Percentiles rank a stretch among this genome's conserved stretches.
Conservation (phyloP, 2,888 invertebrate species). For the Xestobium rufovillosum region DNA sequence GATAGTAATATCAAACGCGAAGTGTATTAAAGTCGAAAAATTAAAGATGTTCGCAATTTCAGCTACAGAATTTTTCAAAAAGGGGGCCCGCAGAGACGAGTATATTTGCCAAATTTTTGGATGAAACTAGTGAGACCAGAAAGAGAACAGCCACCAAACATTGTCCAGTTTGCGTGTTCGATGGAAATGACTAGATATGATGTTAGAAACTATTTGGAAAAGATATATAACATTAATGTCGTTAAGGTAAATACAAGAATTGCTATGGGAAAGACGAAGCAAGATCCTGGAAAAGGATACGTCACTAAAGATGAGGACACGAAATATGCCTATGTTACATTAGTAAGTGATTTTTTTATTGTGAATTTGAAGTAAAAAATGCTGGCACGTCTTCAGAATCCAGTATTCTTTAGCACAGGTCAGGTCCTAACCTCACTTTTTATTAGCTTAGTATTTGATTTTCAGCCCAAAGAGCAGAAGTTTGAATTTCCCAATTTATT, state of each 20-base stretch:
- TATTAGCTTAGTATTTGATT: conserved; percentile 19
- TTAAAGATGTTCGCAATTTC: too few species aligned
- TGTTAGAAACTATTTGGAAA: conserved; percentile 87
- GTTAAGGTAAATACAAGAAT: conserved; percentile 71
- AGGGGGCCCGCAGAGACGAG: conserved; percentile 88
- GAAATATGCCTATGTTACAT: conserved; percentile 69
- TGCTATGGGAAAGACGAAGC: conserved; percentile 58
- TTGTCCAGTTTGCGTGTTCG: conserved; percentile 83
- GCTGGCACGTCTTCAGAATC: conserved; percentile 3
- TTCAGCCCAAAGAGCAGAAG: conserved; percentile 60
- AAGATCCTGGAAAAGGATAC: conserved; percentile 54
- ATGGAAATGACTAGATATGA: conserved; percentile 91
- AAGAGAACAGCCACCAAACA: conserved; percentile 63
- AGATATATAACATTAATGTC: conserved; percentile 85
- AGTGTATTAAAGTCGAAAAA: too few species aligned
- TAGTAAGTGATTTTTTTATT: conserved; percentile 50
- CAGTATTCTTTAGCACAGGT: too few species aligned
- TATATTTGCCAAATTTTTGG: conserved; percentile 96
- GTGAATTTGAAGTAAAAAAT: conserved; percentile 2
- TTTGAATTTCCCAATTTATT: conserved; percentile 75
- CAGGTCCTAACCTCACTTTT: too few species aligned
- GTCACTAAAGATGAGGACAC: conserved; percentile 75
- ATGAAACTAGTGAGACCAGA: conserved; percentile 78
- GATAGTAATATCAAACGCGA: too few species aligned
- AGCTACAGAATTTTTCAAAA: conserved; percentile 61